These are phyloP conservation scores for Thysanoteuthis rhombus DNA, from an alignment of 2,888 invertebrate species.

Conservation along the genomic window DNA sequence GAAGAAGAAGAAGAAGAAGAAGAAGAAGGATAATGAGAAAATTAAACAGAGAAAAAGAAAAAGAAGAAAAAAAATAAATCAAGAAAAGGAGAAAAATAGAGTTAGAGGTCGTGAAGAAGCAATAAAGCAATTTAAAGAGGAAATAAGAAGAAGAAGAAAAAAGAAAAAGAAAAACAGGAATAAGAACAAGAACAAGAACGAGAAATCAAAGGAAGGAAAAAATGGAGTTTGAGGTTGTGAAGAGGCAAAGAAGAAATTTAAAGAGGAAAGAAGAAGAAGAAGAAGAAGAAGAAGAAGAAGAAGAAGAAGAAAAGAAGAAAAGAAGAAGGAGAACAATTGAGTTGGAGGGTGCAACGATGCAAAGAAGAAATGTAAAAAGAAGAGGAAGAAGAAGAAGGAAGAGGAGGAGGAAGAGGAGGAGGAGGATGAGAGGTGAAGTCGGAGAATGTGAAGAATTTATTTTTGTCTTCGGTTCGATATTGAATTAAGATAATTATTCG, in stretches of 20 bases:
- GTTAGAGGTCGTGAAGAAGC: background rate
- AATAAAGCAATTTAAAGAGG: background rate
- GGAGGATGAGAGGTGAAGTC: background rate
- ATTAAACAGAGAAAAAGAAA: background rate
- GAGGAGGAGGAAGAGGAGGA: too few relatives aligned
- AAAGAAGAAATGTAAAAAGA: background rate
- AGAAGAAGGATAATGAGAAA: background rate
- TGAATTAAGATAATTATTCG: constrained; percentile 12
- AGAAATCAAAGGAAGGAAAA: background rate
- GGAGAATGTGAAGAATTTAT: background rate
- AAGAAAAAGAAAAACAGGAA: too few relatives aligned
- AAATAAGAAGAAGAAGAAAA: background rate
- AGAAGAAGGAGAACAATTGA: background rate
- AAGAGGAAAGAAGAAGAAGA: background rate
- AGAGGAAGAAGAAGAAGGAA: background rate
- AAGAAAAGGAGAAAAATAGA: background rate
- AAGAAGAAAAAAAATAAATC: background rate
- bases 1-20: background rate
- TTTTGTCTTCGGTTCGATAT: background rate
- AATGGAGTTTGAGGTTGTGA: too few relatives aligned
- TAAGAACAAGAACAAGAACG: background rate
- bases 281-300: background rate
- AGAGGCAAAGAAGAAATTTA: background rate
- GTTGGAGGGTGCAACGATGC: background rate
- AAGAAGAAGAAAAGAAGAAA: background rate